Evolutionary conservation across 2,888 invertebrate genomes (phyloP).

Genomic region (Lycophotia porphyrea): DNA sequence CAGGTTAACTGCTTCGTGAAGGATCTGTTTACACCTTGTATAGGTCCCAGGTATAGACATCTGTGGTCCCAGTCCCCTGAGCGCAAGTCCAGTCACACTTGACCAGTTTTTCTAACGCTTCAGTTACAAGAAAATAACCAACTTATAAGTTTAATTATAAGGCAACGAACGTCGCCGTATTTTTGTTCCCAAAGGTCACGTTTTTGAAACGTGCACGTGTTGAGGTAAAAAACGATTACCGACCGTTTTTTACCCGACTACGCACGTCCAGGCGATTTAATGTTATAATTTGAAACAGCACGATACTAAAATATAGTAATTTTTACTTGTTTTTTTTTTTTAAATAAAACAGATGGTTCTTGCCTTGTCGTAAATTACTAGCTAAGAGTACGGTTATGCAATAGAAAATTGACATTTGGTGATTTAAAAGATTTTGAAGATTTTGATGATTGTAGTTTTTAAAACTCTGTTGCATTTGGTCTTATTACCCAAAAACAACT

Average conservation of each 20-base stretch:
- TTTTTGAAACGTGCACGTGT: not conserved
- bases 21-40: too few relatives aligned
- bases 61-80: not conserved
- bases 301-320: slow-evolving; percentile 18
- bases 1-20: too few relatives aligned
- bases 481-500: not conserved
- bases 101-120: not conserved
- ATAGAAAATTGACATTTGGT: not conserved
- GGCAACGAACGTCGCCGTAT: not conserved
- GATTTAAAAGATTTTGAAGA: not conserved
- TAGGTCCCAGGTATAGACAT: too few relatives aligned
- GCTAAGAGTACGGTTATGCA: not conserved
- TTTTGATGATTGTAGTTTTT: not conserved
- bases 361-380: slow-evolving; percentile 6
- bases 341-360: not conserved
- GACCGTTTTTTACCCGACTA: slow-evolving; percentile 17
- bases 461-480: not conserved
- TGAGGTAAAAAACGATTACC: not conserved
- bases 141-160: slow-evolving; percentile 11
- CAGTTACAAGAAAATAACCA: not conserved
- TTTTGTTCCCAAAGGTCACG: slow-evolving; percentile 13
- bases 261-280: slow-evolving; percentile 7
- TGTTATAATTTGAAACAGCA: slow-evolving; percentile 25
- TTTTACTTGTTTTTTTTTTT: slow-evolving; percentile 10
- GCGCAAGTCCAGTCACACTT: not conserved